Evolutionary conservation across 2,888 invertebrate genomes (phyloP).

Genomic region (Notodonta dromedarius): DNA sequence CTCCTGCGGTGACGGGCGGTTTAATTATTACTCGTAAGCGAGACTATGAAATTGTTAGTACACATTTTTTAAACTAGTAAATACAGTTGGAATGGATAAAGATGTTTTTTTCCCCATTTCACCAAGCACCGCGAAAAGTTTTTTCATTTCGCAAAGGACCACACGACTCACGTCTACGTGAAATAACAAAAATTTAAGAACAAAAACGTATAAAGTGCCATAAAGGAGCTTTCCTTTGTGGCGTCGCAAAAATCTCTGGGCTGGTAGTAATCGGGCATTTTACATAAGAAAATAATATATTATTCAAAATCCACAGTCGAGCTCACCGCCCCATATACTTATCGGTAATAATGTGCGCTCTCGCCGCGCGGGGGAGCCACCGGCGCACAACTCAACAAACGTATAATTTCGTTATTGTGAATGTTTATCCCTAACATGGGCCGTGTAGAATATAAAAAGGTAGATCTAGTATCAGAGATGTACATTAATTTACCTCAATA

Average conservation of each 20-base stretch:
- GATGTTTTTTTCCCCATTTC: conserved; percentile 8
- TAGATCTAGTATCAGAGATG: not conserved
- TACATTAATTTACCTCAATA: no score
- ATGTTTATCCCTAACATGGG: not conserved
- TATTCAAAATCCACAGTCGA: conserved; percentile 81
- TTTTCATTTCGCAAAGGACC: conserved; percentile 53
- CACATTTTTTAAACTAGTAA: conserved; percentile 19
- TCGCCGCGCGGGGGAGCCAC: conserved; percentile 37
- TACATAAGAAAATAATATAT: conserved; percentile 84
- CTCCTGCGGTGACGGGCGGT: conserved; percentile 30
- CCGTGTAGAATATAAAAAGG: not conserved
- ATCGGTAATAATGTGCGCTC: conserved; percentile 78
- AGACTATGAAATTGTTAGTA: not conserved
- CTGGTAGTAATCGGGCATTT: conserved; percentile 82
- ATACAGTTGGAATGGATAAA: conserved; percentile 25
- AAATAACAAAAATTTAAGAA: conserved; percentile 72
- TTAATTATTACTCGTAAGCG: conserved; percentile 24
- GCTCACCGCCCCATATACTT: conserved; percentile 76
- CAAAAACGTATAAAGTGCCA: conserved; percentile 77
- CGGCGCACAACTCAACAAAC: conserved; percentile 30
- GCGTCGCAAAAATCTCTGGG: conserved; percentile 73
- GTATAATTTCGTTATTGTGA: conserved; percentile 6
- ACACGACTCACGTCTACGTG: conserved; percentile 38
- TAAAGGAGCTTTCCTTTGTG: conserved; percentile 77
- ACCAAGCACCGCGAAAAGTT: conserved; percentile 41